Evolutionary conservation across 1,140 invertebrate species (phyloP), one percentile per base, ranked within the genome.

Genomic region (Drosophila busckii): DNA sequence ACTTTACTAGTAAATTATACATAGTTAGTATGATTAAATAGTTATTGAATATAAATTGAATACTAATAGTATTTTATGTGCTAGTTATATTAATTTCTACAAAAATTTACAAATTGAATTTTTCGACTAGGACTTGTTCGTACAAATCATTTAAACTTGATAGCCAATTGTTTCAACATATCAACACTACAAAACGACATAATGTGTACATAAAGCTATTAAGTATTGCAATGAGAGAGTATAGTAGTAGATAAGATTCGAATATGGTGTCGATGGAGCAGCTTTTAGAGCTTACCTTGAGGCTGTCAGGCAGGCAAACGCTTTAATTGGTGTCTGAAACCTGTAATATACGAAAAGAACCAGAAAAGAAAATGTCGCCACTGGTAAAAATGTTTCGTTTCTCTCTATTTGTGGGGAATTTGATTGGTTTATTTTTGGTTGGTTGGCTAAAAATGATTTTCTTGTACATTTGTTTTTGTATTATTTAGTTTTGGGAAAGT

Each of bases 261-360:
- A 61, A 29, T 26, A 42, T 56, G 54, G 41, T 61, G 44, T 62
- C 38, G 32, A 20, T 52, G 25, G 73, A 69, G 61, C 73, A 68
- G 59, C 68, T 78, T 20, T 78, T 49, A 59, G 37, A 62, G 73
- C 85, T 87, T 86, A 87, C 85, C 85, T 87, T 80, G 85, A 75
- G 68, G 85, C 70, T 84, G 85, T 86, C 60, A 87, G 84, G 85
- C 85, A 87, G 85, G 85, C 85, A 85, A 86, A 87, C 65, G 85
- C 84, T 87, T 87, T 87, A 61, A 87, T 87, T 58, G 85, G 85
- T 82, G 85, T 87, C 70, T 87, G 84, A 87, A 87, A 87, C 70
- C 85, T 87, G 85, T 25, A 86, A 86, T 78, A 70, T 82, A 78
- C n/a, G 71, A 76, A 71, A 68, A 58, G 82, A 84, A 85, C 68